Percentiles rank a stretch among this genome's conserved stretches.
These are phyloP conservation scores for Pheosia tremula DNA, from an alignment of 2,888 invertebrate genomes.

Conservation along the genomic window DNA sequence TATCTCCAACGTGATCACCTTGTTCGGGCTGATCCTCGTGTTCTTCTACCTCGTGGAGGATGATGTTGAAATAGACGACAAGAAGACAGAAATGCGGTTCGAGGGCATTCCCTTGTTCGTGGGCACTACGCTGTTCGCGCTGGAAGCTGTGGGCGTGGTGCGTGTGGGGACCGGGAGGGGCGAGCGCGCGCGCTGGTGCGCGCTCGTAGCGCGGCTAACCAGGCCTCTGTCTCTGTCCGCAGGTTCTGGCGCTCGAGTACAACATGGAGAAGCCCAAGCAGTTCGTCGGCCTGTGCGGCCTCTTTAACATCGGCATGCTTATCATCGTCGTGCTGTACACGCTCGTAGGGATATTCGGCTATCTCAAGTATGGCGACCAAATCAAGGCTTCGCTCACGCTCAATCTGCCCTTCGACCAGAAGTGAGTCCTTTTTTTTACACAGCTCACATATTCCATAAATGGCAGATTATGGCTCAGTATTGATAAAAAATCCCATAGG, in stretches of 20 bases:
- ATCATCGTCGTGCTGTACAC: slow-evolving; percentile 90
- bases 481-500: no score
- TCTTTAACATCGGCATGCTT: slow-evolving; percentile 91
- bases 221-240: slow-evolving; percentile 8
- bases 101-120: slow-evolving; percentile 90
- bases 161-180: slow-evolving; percentile 50
- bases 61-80: slow-evolving; percentile 78
- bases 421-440: slow-evolving; percentile 71
- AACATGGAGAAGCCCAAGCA: slow-evolving; percentile 93
- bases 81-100: slow-evolving; percentile 74
- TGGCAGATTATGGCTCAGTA: no score
- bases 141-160: slow-evolving; percentile 92
- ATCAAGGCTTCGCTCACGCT: slow-evolving; percentile 93
- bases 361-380: slow-evolving; percentile 90
- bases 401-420: slow-evolving; percentile 87
- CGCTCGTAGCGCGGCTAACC: neutral
- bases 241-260: slow-evolving; percentile 96
- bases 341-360: slow-evolving; percentile 94
- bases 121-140: slow-evolving; percentile 94
- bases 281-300: slow-evolving; percentile 90
- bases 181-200: neutral
- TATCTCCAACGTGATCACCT: slow-evolving; percentile 89
- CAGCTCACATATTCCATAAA: no score
- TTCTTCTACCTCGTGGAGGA: slow-evolving; percentile 88
- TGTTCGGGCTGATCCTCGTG: slow-evolving; percentile 89